These are phyloP conservation scores for Ophion obscuratus DNA, from an alignment of 2,888 invertebrate genomes.

Conservation along the genomic window DNA sequence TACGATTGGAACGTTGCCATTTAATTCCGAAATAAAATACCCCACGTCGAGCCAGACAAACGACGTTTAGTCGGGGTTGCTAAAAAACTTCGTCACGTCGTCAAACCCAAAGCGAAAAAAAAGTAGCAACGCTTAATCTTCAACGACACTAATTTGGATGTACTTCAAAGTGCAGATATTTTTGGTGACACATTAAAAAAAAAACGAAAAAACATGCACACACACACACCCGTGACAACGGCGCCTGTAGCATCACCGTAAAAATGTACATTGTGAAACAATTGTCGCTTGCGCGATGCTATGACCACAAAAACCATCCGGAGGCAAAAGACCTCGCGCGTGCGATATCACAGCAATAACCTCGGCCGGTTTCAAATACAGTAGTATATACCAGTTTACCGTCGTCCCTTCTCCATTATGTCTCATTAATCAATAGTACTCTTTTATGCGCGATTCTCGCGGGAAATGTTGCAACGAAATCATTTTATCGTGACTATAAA, in stretches of 20 bases:
- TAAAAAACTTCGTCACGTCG: no score
- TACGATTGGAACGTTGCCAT: no score
- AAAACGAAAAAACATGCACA: background rate
- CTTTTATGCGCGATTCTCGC: constrained; percentile 12
- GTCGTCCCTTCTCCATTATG: constrained; percentile 19
- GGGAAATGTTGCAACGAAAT: constrained; percentile 2
- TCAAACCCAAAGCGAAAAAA: no score
- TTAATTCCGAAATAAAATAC: no score
- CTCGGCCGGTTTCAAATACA: background rate
- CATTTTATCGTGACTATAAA: background rate
- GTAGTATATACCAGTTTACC: constrained; percentile 17
- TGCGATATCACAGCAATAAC: background rate
- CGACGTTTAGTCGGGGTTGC: no score
- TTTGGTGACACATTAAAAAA: background rate
- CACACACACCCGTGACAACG: no score
- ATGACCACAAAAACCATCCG: constrained; percentile 2
- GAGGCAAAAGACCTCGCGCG: background rate
- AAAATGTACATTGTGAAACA: constrained; percentile 17
- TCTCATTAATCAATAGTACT: constrained; percentile 23
- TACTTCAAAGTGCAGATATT: no score
- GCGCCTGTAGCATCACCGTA: background rate
- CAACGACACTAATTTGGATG: no score
- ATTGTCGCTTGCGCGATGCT: constrained; percentile 12
- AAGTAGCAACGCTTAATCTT: no score
- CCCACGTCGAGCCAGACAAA: no score